Evolutionary conservation across 1,140 invertebrate genomes (phyloP), one percentile per base, ranked within the genome.

Genomic region (Drosophila watanabei): DNA sequence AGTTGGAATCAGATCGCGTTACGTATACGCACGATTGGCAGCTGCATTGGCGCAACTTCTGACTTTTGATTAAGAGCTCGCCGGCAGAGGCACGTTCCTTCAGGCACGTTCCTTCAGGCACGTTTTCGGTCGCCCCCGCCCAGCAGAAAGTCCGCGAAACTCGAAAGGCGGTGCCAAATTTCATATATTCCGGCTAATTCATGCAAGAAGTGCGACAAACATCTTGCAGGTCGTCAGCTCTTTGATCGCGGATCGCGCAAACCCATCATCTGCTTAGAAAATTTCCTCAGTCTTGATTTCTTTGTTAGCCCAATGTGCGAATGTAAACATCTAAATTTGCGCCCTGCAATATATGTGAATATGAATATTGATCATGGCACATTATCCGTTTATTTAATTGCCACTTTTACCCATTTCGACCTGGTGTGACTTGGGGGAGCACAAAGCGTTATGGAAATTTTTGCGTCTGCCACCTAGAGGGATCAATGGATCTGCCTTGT

Each of bases 371-470:
- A 65, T 39, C 49, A 41, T 56, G 60, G 65, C 83, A 75, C 65
- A 49, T 69, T 86, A 64, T 64, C 35, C 60, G 56, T 46, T 39
- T 57, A 82, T 46, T 79, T 58, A 54, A 75, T 69, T 72, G 43
- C 64, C 32, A 72, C 70, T 73, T 61, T 77, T 76, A 66, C 62
- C 62, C 37, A 37, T 57, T 58, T 60, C 18, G 11, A 30, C 39
- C 61, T 61, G 73, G 75, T 78, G 75, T 32, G 63, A 78, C 33
- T 78, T 78, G 57, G 13, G 4, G 33, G 13, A 32, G 33, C 32
- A 65, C 71, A 80, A 76, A 54, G 51, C 56, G 52, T 62, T 80
- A 68, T 88, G 84, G 85, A 88, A 88, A 88, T 72, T 84, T 82
- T 88, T 49, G 54, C 57, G 69, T 81, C 80, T 89, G 62, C 68